phyloP scores from a whole-genome alignment of 1,140 invertebrate genomes.

The Drosophila malerkotliana region DNA sequence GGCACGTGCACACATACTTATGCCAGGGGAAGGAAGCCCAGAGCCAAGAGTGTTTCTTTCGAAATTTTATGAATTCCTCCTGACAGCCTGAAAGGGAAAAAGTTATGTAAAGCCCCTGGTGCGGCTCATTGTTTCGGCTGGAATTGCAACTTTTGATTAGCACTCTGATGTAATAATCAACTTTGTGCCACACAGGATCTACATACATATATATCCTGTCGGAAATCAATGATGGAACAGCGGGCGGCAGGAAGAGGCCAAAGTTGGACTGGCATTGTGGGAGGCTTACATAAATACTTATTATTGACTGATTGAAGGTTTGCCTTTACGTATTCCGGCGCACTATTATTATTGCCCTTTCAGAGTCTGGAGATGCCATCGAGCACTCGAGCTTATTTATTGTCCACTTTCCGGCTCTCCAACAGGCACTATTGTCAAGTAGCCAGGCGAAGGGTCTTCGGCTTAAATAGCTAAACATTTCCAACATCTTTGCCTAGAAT shows the following conservation, averaged over 20 bases:
- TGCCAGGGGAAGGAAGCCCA: constrained; percentile 9
- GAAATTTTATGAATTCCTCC: constrained; percentile 60
- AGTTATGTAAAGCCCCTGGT: constrained; percentile 39
- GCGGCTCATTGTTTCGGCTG: constrained; percentile 49
- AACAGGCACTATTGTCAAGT: constrained; percentile 40
- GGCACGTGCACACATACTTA: constrained; percentile 49
- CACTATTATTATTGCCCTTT: constrained; percentile 54
- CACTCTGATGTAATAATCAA: constrained; percentile 67
- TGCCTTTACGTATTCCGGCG: constrained; percentile 28
- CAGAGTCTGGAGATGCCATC: constrained; percentile 47
- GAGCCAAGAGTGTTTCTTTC: constrained; percentile 14
- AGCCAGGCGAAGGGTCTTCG: constrained; percentile 14
- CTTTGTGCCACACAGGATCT: constrained; percentile 5
- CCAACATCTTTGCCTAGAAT: constrained; percentile 6
- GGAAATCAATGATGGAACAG: neutral
- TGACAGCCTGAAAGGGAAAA: constrained; percentile 47
- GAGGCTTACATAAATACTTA: constrained; percentile 38
- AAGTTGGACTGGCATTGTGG: constrained; percentile 2
- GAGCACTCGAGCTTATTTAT: constrained; percentile 68
- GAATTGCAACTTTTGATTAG: constrained; percentile 75
- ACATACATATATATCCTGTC: constrained; percentile 19
- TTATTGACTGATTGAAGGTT: constrained; percentile 69
- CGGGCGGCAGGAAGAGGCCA: neutral
- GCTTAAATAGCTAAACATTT: constrained; percentile 53
- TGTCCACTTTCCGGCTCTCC: constrained; percentile 31